These are phyloP conservation scores for Eleutherodactylus coqui DNA, from an alignment of 2,797 vertebrate species.

Conservation along the genomic window DNA sequence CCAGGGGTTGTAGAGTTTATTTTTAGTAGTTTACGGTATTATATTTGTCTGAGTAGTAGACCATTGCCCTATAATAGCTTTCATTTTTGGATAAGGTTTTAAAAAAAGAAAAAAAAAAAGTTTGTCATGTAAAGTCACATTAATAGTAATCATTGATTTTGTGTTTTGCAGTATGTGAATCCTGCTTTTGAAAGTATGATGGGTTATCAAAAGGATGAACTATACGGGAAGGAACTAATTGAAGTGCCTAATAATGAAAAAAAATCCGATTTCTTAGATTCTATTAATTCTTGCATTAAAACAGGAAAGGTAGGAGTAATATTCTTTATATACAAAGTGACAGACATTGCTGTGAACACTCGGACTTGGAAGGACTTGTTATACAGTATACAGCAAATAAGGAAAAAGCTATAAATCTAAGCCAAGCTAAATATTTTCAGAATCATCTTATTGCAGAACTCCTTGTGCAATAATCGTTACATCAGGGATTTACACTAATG, in stretches of 20 bases:
- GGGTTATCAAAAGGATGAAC: constrained; percentile 94
- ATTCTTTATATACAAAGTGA: too few relatives aligned
- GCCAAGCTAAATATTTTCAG: too few relatives aligned
- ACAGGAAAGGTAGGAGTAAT: constrained; percentile 89
- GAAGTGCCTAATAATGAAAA: constrained; percentile 97
- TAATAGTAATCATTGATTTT: constrained; percentile 53
- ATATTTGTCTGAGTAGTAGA: too few relatives aligned
- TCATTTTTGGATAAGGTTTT: too few relatives aligned
- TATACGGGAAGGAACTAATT: constrained; percentile 93
- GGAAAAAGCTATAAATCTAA: not conserved
- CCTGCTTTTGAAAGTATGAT: constrained; percentile 93
- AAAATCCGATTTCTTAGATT: constrained; percentile 94
- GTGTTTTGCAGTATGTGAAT: constrained; percentile 88
- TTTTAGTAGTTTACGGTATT: too few relatives aligned
- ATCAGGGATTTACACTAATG: too few relatives aligned
- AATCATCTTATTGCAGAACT: too few relatives aligned
- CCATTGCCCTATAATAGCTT: too few relatives aligned
- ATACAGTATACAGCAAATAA: not conserved
- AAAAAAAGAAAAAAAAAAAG: too few relatives aligned
- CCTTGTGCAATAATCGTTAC: too few relatives aligned
- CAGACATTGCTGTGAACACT: not conserved
- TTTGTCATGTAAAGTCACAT: not conserved
- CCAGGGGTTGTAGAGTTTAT: too few relatives aligned
- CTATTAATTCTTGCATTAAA: constrained; percentile 93
- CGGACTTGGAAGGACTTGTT: not conserved